Base-by-base conservation (phyloP, 23 tunicate genomes). In the Trididemnum clinides region DNA sequence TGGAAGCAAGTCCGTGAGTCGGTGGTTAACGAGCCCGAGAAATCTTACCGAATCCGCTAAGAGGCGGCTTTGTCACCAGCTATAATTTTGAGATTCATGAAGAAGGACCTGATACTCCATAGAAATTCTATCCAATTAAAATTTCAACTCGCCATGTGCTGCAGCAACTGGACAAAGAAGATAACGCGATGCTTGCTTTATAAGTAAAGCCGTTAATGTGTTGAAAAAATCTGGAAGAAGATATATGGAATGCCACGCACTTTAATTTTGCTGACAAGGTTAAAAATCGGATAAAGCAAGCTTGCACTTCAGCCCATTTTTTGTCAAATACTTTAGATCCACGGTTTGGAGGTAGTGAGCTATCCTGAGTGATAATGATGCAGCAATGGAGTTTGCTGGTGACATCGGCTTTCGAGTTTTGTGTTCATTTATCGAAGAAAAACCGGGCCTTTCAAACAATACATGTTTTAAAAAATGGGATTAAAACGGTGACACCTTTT, bases 241-340 rank as follows among this genome's bases (percentile, higher is more conserved):
- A 30, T 30, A 10, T 69, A 27, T 18, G 10, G 4, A 69, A 69
- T 27, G 36, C 75, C 4, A 10, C 10, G 6, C 75, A 35, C 2
- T 10, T 20, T 5, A 69, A 23, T 28, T 5, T 69, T 5, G 6
- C 7, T 28, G 22, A 7, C 5, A 69, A 69, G 36, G 10, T 69
- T 4, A 69, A 27, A 28, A 30, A 28, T 5, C 75, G 36, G 10
- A 69, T 69, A 37, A 69, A 69, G 10, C 75, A 69, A 69, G 75
- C 75, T 30, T 30, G 34, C 38, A 69, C 75, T 69, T 37, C 75
- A 5, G 75, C 75, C 31, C 75, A 69, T 20, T 69, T 69, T 30
- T 30, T 69, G 75, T 20, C 75, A 10, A 69, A 69, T 30, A 69
- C 31, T 3, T 30, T 27, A 33, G 75, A 69, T 33, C 75, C 36